Base-by-base conservation (phyloP, 2,888 invertebrate species). In the Hemicrepidius hirtus region DNA sequence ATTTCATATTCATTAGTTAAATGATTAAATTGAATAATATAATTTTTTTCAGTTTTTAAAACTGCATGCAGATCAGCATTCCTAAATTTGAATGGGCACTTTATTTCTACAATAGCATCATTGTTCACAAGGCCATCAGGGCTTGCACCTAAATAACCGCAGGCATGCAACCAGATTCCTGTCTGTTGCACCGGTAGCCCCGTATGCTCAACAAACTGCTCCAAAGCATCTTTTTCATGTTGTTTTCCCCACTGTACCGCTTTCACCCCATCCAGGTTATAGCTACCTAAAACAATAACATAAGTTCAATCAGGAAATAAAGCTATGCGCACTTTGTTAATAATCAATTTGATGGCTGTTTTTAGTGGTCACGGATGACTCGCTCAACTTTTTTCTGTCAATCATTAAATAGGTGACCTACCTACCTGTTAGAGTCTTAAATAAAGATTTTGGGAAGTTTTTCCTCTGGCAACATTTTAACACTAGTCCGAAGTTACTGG, bases 71-170 rank as follows among this genome's bases (percentile, higher is more conserved):
- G 24, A 32, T 50, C 12, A 10, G 16, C 10, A 24, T 64, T 46
- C 6, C 63, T 35, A 40, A n/a, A 69, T 44, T 69, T 69, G 21
- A 44, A 73, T 16, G 63, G 70, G 24, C 70, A 71, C 63, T 74
- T 74, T 32, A 74, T 55, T 67, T 74, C 73, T 7, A 73, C 12
- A 16, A 73, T 13, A 20, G n/a, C 66, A 13, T 41, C 7, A 0
- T 41, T 13, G 40, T 50, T 62, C 13, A 70, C 53, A 16, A 73
- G 35, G 1, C 73, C 73, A 64, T 73, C 64, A n/a, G 68, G 68
- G 16, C 32, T 68, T 16, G 64, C 68, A n/a, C 68, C 73, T 10
- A 64, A 44, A 40, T 37, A 68, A 12, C 63, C 68, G 28, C 68
- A 72, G 13, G 28, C 44, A 24, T 68, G 55, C 20, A 72, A 21